Base-by-base conservation (phyloP, 2,888 invertebrate species). In the Sesia bembeciformis region DNA sequence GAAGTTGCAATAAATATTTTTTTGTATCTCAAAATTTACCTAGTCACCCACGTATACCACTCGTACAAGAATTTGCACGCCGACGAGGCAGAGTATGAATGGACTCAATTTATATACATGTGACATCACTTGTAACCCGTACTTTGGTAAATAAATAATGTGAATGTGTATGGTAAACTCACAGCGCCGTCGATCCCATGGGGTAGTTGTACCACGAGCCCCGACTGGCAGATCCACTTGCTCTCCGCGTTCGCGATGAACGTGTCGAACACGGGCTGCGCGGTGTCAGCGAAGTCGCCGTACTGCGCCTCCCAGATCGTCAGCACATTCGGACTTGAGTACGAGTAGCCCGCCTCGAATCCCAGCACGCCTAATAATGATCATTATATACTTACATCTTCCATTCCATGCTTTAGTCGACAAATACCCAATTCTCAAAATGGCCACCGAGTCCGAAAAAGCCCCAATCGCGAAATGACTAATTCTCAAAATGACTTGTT, bases 271-370 rank as follows among this genome's bases (percentile, higher is more conserved):
- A 95, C 89, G 4, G 93, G 91, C 76, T 92, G 89, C 3, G 83
- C 91, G 0, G 92, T 94, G 84, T 96, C 96, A 59, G 92, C 92
- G 71, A 96, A 96, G 81, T 96, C 96, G 0, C 96, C 96, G 78
- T 96, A 96, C 84, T 96, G 96, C 43, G 94, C 96, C 83, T 96
- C 96, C 96, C 96, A 96, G 7, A 94, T 86, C 0, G 93, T 91
- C 59, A 96, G 86, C 40, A 93, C 79, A 65, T 93, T 90, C 3
- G 96, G 95, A 72, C 94, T 94, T 53, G 94, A 93, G 83, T 94
- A 92, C 5, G 96, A 94, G 78, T 94, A 96, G 53, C 96, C 97
- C 1, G 93, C 81, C 76, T 97, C 96, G 84, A 95, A 97, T 51
- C 96, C 95, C 5, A 90, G 72, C 53, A 85, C 75, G 38, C 81